Percentiles rank a stretch among this genome's conserved stretches.
phyloP scores from a whole-genome alignment of 2,888 invertebrate genomes.

The Galerucella nymphaeae region DNA sequence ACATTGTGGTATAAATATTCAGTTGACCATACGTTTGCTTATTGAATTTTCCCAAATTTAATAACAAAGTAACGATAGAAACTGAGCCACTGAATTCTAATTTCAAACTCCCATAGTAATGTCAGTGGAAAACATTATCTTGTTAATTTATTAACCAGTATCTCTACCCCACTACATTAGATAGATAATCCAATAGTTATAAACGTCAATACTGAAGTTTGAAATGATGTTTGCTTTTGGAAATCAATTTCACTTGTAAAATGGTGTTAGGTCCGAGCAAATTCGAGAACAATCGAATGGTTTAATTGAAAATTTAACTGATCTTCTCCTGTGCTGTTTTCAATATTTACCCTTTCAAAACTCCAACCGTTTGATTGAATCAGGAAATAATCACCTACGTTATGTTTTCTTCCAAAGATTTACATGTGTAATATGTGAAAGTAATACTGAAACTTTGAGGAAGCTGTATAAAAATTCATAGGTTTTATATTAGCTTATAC shows the following conservation, averaged over 20 bases:
- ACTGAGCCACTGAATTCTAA: background rate
- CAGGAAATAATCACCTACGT: background rate
- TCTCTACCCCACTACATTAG: slow-evolving; percentile 33
- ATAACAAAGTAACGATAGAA: background rate
- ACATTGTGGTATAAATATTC: too few relatives aligned
- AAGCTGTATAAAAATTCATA: background rate
- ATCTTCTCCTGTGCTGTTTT: background rate
- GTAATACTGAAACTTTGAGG: background rate
- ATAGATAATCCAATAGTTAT: slow-evolving; percentile 29
- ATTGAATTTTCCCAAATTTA: background rate
- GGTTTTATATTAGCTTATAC: too few relatives aligned
- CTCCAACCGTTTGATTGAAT: background rate
- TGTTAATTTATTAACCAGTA: slow-evolving; percentile 35
- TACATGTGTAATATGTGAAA: background rate
- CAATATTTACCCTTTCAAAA: slow-evolving; percentile 6
- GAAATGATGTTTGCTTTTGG: slow-evolving; percentile 23
- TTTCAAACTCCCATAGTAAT: slow-evolving; percentile 13
- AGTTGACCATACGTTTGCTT: background rate
- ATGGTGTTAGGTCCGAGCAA: slow-evolving; percentile 14
- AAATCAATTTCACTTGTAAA: slow-evolving; percentile 23
- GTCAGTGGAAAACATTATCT: slow-evolving; percentile 30
- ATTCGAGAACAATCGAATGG: slow-evolving; percentile 17
- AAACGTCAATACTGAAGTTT: slow-evolving; percentile 33
- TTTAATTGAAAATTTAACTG: slow-evolving; percentile 22
- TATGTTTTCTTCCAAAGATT: background rate